These are phyloP conservation scores for Drosophila sulfurigaster DNA, from an alignment of 1,140 invertebrate genomes.

Conservation along the genomic window DNA sequence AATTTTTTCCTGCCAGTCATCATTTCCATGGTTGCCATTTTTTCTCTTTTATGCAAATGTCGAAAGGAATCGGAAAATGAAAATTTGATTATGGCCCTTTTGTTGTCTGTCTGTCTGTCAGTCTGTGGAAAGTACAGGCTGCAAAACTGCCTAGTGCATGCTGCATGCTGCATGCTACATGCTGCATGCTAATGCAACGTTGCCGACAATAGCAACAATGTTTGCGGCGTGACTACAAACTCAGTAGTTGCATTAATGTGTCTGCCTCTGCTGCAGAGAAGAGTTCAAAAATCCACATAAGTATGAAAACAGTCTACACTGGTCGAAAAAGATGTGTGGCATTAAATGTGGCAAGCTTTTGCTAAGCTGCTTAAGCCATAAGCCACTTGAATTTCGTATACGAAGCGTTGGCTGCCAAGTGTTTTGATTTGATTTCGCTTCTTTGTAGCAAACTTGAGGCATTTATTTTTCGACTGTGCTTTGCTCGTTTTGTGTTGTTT, in stretches of 20 bases:
- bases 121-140: slow-evolving; percentile 16
- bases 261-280: not conserved
- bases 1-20: slow-evolving; percentile 7
- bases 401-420: slow-evolving; percentile 9
- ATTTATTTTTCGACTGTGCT: slow-evolving; percentile 1
- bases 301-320: slow-evolving; percentile 28
- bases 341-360: not conserved
- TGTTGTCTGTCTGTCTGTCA: slow-evolving; percentile 13
- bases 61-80: slow-evolving; percentile 48
- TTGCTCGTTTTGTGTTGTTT: not conserved
- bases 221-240: slow-evolving; percentile 51
- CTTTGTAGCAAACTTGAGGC: slow-evolving; percentile 18
- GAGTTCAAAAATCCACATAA: slow-evolving; percentile 10
- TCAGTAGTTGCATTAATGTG: slow-evolving; percentile 26
- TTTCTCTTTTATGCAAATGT: slow-evolving; percentile 44
- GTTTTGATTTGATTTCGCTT: not conserved
- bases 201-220: slow-evolving; percentile 51
- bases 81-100: slow-evolving; percentile 58
- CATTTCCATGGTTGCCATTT: not conserved
- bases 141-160: slow-evolving; percentile 14
- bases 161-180: slow-evolving; percentile 18
- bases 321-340: slow-evolving; percentile 26
- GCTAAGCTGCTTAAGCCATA: slow-evolving; percentile 21
- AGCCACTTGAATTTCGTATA: slow-evolving; percentile 40
- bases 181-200: slow-evolving; percentile 51